Base-by-base conservation (phyloP, 2,113 vertebrate species). In the Poeciliopsis occidentalis region DNA sequence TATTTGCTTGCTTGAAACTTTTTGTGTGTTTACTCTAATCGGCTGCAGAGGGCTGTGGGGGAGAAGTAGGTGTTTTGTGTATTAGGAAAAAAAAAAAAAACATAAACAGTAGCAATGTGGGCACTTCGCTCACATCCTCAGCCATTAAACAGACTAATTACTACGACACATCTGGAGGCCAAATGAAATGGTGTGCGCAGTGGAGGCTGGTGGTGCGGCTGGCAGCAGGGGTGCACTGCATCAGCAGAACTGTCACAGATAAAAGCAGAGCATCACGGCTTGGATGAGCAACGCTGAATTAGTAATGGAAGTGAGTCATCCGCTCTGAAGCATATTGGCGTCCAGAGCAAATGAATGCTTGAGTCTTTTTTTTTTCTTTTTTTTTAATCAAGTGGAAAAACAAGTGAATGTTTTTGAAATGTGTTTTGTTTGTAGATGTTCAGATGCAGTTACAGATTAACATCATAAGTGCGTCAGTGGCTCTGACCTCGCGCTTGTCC, bases 261-360 rank as follows among this genome's bases (percentile, higher is more conserved):
- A 75, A 88, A 57, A 78, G 68, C 76, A 79, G 73, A 0, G 63
- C 73, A 51, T 65, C 24, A 3, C 41, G 69, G 70, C 80, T 78
- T 63, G 60, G 75, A 82, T 75, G 84, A 85, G 76, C 73, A 10
- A 4, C 12, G 57, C 24, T 81, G 78, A 85, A 87, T 81, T 73
- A 78, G 82, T 86, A 69, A 89, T 88, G 76, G 70, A 82, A 84
- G 66, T 85, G 85, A 91, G 80, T 88, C 88, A 90, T 66, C 61
- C 26, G 12, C 67, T 66, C 30, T 1, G 68, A 32, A 75, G 79
- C 68, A 83, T 67, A 64, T 64, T 80, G 76, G 60, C 78, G 84
- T 85, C 54, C 44, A 61, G 47, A 85, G 66, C 4, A 7, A 57
- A 15, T 39, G 6, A 81, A 64, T 3, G n/a, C 75, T 57, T 51